Base-by-base conservation (phyloP, 2,113 vertebrate genomes). In the Montifringilla adamsi region DNA sequence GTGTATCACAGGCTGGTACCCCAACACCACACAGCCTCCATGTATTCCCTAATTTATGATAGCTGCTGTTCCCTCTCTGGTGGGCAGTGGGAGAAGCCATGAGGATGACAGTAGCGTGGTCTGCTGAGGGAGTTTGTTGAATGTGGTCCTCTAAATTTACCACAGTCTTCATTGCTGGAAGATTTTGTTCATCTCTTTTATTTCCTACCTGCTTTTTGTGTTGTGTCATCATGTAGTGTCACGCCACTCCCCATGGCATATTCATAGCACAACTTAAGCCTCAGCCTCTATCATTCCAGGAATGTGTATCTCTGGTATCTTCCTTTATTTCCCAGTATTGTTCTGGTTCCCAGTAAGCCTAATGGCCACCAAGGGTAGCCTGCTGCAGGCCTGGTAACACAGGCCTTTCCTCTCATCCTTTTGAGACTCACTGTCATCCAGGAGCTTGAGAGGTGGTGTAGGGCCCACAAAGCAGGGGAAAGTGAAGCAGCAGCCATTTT, bases 231-330 rank as follows among this genome's bases (percentile, higher is more conserved):
- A 1, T 46, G 31, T 37, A 2, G 8, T 68, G 47, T 33, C 3
- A 0, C 9, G 7, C 41, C 7, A 9, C 8, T 59, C 3, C 31
- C 5, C 11, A 0, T 9, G 14, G 10, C 33, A 8, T 43, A 23
- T 27, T 94, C 66, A 30, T 7, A 31, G 43, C n/a, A 68, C 31
- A 77, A 4, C 13, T 39, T 43, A 66, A 37, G 44, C 43, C 26
- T 78, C 47, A 35, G 35, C 26, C 18, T 0, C 1, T 19, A 2
- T 58, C 18, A 5, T 74, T 77, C 17, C 23, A n/a, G 13, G 41
- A 24, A n/a, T 3, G 1, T 2, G 2, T 41, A 27, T 66, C 10
- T 3, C 44, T 41, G 26, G 11, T n/a, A 1, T 37, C 7, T 30
- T 35, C 10, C 19, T n/a, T 0, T 31, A 9, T 56, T 56, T 85